These are phyloP conservation scores for Toxostoma redivivum DNA, from an alignment of 2,113 vertebrate species.

Conservation along the genomic window DNA sequence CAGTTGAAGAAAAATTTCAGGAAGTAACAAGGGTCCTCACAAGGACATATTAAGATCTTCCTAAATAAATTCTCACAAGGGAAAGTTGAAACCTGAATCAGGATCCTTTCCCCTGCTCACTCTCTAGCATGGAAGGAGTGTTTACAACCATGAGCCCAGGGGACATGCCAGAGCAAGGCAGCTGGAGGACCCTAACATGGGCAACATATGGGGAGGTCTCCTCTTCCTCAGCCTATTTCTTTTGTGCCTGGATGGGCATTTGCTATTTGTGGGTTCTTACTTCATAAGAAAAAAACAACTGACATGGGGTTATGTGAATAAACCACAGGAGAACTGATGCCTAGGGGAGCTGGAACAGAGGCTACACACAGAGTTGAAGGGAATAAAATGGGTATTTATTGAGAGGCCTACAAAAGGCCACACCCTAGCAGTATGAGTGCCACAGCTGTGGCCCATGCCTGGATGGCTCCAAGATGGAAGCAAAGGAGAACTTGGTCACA, in stretches of 20 bases:
- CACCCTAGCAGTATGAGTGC: too few relatives aligned
- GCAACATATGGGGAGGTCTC: neutral
- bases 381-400: too few relatives aligned
- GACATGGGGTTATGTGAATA: neutral
- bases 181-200: neutral
- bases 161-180: neutral
- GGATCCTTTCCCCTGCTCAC: neutral
- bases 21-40: neutral
- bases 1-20: neutral
- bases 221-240: neutral
- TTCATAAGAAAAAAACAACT: neutral
- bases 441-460: too few relatives aligned
- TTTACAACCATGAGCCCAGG: neutral
- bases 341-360: too few relatives aligned
- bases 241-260: neutral
- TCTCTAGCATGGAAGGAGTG: neutral
- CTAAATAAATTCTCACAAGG: neutral
- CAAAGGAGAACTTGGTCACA: too few relatives aligned
- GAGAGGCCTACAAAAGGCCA: too few relatives aligned
- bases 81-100: neutral
- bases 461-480: too few relatives aligned
- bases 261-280: neutral
- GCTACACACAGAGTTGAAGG: too few relatives aligned
- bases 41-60: neutral
- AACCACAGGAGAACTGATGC: neutral